Conservation (phyloP, 2,888 invertebrate genomes). For the Drosophila paucipuncta region DNA sequence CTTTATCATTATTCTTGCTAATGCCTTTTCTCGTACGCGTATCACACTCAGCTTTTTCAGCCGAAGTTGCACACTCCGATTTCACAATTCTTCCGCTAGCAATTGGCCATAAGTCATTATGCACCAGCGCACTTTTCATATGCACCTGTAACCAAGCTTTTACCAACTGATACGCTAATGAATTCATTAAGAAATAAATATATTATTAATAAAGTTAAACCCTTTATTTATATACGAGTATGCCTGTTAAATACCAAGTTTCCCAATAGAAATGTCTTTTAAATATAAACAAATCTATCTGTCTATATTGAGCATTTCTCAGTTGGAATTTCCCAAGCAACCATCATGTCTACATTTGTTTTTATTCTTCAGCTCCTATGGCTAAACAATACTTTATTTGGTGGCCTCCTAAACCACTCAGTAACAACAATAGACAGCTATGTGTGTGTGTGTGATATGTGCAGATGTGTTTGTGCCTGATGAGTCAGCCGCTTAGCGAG, state of each 20-base stretch:
- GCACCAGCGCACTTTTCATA: too few relatives aligned
- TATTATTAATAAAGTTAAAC: neutral
- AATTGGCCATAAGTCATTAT: too few relatives aligned
- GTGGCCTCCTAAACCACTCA: slow-evolving; percentile 57
- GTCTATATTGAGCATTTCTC: slow-evolving; percentile 8
- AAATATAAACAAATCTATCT: slow-evolving; percentile 2
- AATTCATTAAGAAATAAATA: neutral
- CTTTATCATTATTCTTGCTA: too few relatives aligned
- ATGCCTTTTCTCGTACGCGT: too few relatives aligned
- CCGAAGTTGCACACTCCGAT: too few relatives aligned
- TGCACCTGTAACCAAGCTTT: too few relatives aligned
- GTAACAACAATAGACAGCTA: slow-evolving; percentile 9
- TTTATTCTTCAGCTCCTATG: slow-evolving; percentile 11
- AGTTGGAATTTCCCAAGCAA: slow-evolving; percentile 21
- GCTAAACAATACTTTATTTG: slow-evolving; percentile 31
- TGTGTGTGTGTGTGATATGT: neutral
- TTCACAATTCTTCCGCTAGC: too few relatives aligned
- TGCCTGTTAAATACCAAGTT: slow-evolving; percentile 2
- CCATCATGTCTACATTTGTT: slow-evolving; percentile 16
- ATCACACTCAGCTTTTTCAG: too few relatives aligned
- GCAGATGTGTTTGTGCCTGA: slow-evolving; percentile 11
- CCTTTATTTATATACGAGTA: neutral
- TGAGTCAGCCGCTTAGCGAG: slow-evolving; percentile 41
- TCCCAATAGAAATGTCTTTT: slow-evolving; percentile 16
- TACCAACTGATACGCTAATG: too few relatives aligned